Evolutionary conservation across 2,113 vertebrate species (phyloP), one percentile per base, ranked within the genome.

Genomic region (Saccopteryx leptura): DNA sequence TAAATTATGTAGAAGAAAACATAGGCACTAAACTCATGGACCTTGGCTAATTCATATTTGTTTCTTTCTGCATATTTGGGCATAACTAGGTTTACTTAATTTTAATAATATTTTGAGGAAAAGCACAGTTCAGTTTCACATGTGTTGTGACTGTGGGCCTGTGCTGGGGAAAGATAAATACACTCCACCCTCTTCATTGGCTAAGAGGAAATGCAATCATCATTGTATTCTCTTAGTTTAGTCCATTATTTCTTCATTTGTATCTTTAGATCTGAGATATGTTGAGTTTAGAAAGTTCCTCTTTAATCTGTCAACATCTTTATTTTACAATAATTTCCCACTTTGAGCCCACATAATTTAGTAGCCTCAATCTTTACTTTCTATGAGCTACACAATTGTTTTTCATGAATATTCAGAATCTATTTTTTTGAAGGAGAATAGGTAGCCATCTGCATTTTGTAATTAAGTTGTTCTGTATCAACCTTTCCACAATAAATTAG

Each of bases 231-330:
- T 68, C 39, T 63, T 88, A 28, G 33, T 85, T 50, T 21, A 88
- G n/a, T 80, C 15, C 90, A 23, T 89, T 96, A 48, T 69, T 91
- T 91, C 81, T 95, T 90, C 2, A 88, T 84, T 90, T 79, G 1
- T 78, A 28, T 95, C 48, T 92, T 95, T 94, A 79, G 69, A 87
- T 88, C 71, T 96, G 58, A 85, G 58, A 74, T 80, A 76, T 60
- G 60, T 76, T 13, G 7, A 93, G 33, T 97, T 97, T 92, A 31
- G 28, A 23, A 97, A 96, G 68, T 96, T 97, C 68, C 63, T 82
- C 31, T 96, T 94, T 78, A 58, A 9, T 58, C 93, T 96, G 23
- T 68, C 76, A 93, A 31, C 9, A 17, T 50, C 61, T 58, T 83
- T 54, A 31, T 88, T 91, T 81, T 46, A 28, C 76, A 96, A 93